Base-by-base conservation (phyloP, 2,888 invertebrate genomes). In the Lycia hirtaria region DNA sequence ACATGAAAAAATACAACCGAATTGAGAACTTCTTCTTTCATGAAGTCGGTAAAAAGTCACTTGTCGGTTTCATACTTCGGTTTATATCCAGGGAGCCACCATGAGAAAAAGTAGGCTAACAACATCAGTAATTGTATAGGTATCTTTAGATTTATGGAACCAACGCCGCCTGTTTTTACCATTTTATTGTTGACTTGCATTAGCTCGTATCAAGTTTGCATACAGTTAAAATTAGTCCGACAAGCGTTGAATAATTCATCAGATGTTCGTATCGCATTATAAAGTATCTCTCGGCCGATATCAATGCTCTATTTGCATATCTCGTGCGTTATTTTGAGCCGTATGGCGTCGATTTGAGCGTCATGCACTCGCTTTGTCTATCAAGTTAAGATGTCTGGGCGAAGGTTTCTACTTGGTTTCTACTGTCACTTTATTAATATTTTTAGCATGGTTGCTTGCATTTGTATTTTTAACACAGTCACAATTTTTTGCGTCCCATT, bases 241-340 rank as follows among this genome's bases (percentile, higher is more conserved):
- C 68, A 68, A 66, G 60, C 64, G 72, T 76, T 89, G 88, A 88
- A 88, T 88, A 75, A 88, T 89, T 81, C 83, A 88, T 83, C 71
- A 72, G 72, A 72, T 76, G 75, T 72, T 75, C 68, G 71, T 70
- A 69, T 75, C 73, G 69, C 19, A 28, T 33, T 52, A 37, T 52
- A 47, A 41, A 47, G 12, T 52, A 52, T 52, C 45, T 43, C 47
- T 47, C 22, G 40, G 28, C 45, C 38, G 51, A 52, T 80, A 81
- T 81, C 78, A 65, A 40, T 76, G 76, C 66, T 75, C 76, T 76
- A 86, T 87, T 84, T 85, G 78, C 87, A 87, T 89, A 80, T 83
- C 78, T 79, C 73, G 72, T 65, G 47, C 44, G 57, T 60, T 75
- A 77, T 78, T 76, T 65, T 67, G 67, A 76, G 70, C 67, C 55